Conservation (phyloP, 2,888 invertebrate species). For the Parnassius mnemosyne region DNA sequence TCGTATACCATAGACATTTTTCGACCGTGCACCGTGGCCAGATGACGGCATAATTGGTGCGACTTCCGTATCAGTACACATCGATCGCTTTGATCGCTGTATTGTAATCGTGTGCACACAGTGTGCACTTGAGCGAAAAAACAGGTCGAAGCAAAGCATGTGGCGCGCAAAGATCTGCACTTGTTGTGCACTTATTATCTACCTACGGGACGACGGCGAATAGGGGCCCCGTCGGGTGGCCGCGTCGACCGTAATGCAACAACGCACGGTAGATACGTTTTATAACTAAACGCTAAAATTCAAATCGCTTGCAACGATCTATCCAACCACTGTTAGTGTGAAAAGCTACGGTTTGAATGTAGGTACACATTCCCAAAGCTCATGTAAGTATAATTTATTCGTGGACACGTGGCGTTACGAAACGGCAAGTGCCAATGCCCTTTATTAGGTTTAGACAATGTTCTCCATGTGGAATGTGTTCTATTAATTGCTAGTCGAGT, state of each 20-base stretch:
- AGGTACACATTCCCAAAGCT: slow-evolving; percentile 15
- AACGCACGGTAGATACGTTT: slow-evolving; percentile 34
- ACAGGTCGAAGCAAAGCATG: slow-evolving; percentile 46
- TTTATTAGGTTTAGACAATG: slow-evolving; percentile 32
- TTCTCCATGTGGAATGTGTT: slow-evolving; percentile 28
- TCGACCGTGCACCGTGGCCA: slow-evolving; percentile 8
- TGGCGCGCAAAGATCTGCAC: slow-evolving; percentile 60
- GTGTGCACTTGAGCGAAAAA: slow-evolving; percentile 49
- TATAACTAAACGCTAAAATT: slow-evolving; percentile 13
- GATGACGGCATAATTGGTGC: slow-evolving; percentile 21
- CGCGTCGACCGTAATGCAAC: slow-evolving; percentile 55
- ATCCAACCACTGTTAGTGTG: slow-evolving; percentile 1
- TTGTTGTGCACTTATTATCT: slow-evolving; percentile 69
- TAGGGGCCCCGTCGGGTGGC: slow-evolving; percentile 67
- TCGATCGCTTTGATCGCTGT: slow-evolving; percentile 30
- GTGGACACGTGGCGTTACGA: slow-evolving; percentile 36
- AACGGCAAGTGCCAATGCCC: slow-evolving; percentile 44
- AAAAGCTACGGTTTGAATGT: slow-evolving; percentile 14
- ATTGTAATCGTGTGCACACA: slow-evolving; percentile 32
- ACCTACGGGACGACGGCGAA: slow-evolving; percentile 57
- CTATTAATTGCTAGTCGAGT: slow-evolving; percentile 20
- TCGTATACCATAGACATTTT: slow-evolving; percentile 24
- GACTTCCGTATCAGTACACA: slow-evolving; percentile 18
- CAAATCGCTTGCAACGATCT: slow-evolving; percentile 20
- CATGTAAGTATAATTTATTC: slow-evolving; percentile 19